Percentiles rank a stretch among this genome's conserved stretches.
phyloP scores from a whole-genome alignment of 2,113 vertebrate species.

The Dermatemys mawii region DNA sequence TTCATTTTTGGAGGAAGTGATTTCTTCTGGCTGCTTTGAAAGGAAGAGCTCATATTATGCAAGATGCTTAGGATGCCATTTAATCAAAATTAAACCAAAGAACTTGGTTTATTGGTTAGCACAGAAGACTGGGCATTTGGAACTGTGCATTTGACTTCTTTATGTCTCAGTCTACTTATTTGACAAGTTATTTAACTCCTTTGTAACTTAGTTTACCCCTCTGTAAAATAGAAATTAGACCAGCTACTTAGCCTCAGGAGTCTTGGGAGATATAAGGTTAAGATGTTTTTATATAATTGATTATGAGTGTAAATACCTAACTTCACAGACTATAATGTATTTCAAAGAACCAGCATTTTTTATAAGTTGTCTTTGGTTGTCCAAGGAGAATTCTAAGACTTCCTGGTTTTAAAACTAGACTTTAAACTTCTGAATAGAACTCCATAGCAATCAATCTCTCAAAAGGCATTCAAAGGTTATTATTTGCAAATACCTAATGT shows the following conservation, averaged over 20 bases:
- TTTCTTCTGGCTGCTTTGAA: not conserved
- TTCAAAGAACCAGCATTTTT: conserved; percentile 42
- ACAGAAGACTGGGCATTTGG: not conserved
- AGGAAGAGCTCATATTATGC: not conserved
- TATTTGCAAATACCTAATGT: conserved; percentile 26
- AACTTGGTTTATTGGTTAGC: not conserved
- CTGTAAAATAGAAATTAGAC: not conserved
- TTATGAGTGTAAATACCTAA: conserved; percentile 25
- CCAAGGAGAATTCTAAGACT: not conserved
- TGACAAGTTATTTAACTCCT: conserved; percentile 11
- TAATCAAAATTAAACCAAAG: not conserved
- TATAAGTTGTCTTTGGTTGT: not conserved
- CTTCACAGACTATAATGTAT: conserved; percentile 34
- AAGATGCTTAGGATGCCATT: not conserved
- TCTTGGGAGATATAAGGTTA: not conserved
- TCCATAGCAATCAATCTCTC: not conserved
- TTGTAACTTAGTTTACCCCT: not conserved
- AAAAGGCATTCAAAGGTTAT: not conserved
- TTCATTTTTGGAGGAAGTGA: not conserved
- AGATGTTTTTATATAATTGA: not conserved
- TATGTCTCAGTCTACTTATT: not conserved
- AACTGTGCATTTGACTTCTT: not conserved
- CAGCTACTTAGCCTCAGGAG: conserved; percentile 20
- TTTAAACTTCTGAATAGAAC: conserved; percentile 3
- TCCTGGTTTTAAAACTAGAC: not conserved